Evolutionary conservation across 1,140 invertebrate genomes (phyloP).

Genomic region (Dysdera silvatica): DNA sequence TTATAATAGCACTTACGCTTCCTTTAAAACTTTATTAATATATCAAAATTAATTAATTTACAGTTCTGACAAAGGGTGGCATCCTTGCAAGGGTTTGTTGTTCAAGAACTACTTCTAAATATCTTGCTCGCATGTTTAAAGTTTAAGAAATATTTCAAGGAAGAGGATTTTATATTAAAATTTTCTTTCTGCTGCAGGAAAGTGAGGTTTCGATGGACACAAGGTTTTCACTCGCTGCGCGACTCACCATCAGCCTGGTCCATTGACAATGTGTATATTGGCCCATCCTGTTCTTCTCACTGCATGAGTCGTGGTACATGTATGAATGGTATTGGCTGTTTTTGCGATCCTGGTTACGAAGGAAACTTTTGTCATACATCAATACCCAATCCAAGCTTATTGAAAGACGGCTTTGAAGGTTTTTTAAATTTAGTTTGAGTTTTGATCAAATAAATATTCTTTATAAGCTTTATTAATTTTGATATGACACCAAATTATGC

Average conservation of each 20-base stretch:
- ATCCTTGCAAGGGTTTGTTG: neutral
- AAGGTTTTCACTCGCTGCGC: slow-evolving; percentile 40
- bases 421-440: neutral
- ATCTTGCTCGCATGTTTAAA: neutral
- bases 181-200: slow-evolving; percentile 33
- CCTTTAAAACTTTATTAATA: neutral
- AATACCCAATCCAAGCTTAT: slow-evolving; percentile 36
- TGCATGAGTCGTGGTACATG: slow-evolving; percentile 47
- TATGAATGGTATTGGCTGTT: slow-evolving; percentile 42
- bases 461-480: no score
- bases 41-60: neutral
- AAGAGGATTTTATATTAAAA: neutral
- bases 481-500: neutral
- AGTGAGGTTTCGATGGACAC: slow-evolving; percentile 47
- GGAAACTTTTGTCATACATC: slow-evolving; percentile 39
- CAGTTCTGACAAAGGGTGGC: neutral
- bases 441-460: neutral
- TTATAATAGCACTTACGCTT: neutral
- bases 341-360: slow-evolving; percentile 43
- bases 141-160: neutral
- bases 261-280: slow-evolving; percentile 48
- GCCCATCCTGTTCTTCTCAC: slow-evolving; percentile 45
- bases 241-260: slow-evolving; percentile 45
- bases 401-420: slow-evolving; percentile 43
- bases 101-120: neutral